Base-by-base conservation (phyloP, 1,140 invertebrate genomes). In the Drosophila ambigua region DNA sequence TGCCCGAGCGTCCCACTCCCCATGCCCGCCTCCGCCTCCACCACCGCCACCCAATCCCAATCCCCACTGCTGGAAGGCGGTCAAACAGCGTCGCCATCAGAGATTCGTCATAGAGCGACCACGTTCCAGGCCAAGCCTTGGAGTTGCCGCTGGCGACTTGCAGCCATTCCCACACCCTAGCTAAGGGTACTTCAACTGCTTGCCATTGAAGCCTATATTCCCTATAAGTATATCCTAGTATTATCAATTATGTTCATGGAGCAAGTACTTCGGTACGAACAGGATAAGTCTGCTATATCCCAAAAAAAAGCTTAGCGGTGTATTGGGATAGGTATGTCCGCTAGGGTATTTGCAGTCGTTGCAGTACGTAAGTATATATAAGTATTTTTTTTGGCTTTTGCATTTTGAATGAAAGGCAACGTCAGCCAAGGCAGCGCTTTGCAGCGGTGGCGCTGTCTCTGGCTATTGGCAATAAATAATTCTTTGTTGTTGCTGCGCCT, bases 401-500 rank as follows among this genome's bases (percentile, higher is more conserved):
- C 67, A 49, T 81, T 66, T 64, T 85, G 73, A 87, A 85, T 87
- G 81, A 85, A 85, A 85, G 82, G 82, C 73, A 87, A 57, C 61
- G 64, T 16, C 35, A 50, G 23, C 35, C 54, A 59, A 52, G 53
- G 9, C 20, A 44, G n/a, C 49, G 43, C 6, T 26, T 28, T 49
- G 50, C 20, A 20, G 20, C 20, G 20, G 20, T 1, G 20, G 20
- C 20, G 57, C 6, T 20, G 71, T 55, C 71, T 52, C 66, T 50
- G 62, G 28, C 81, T 73, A 77, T 85, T 85, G 82, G 81, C 77
- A 85, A 85, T 87, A 85, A 85, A 85, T 87, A 85, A 81, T 87
- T 85, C 82, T 87, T 85, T 85, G 68, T 67, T 75, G 59, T 68
- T 61, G 48, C 50, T 76, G 48, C 20, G 64, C 55, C 57, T 53